phyloP scores from a whole-genome alignment of 2,888 invertebrate species.

The Drosophila cognata region DNA sequence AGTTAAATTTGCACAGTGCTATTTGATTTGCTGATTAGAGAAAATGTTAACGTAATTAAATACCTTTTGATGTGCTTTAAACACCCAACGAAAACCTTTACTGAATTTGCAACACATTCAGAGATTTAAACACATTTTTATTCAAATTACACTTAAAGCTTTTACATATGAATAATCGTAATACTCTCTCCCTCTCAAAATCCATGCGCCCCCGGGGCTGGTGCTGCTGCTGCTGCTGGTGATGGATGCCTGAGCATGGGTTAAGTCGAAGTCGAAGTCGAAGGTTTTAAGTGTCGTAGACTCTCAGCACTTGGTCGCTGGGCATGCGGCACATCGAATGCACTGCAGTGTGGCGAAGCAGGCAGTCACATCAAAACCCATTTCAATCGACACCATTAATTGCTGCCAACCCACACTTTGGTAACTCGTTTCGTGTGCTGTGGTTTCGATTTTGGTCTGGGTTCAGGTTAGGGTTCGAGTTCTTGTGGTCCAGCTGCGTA shows the following conservation, averaged over 20 bases:
- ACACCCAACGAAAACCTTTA: background rate
- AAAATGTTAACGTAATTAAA: background rate
- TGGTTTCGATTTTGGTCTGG: background rate
- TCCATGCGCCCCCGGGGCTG: conserved; percentile 55
- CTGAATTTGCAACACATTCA: background rate
- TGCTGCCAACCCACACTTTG: conserved; percentile 35
- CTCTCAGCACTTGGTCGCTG: conserved; percentile 17
- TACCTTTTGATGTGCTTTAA: background rate
- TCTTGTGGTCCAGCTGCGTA: conserved; percentile 31
- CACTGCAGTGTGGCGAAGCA: conserved; percentile 14
- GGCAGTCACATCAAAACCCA: conserved; percentile 60
- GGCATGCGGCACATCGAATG: conserved; percentile 39
- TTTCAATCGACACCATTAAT: conserved; percentile 69
- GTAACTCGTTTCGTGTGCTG: conserved; percentile 1
- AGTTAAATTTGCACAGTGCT: background rate
- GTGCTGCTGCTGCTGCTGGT: conserved; percentile 32
- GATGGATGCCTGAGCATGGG: conserved; percentile 35
- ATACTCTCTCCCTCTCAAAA: conserved; percentile 15
- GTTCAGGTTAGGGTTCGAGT: background rate
- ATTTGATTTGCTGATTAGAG: background rate
- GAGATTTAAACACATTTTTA: background rate
- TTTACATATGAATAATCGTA: background rate
- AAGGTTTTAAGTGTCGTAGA: conserved; percentile 40
- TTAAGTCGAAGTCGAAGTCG: conserved; percentile 13
- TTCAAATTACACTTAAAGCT: background rate